phyloP scores from a whole-genome alignment of 2,113 vertebrate species.

The Campylorhamphus procurvoides region DNA sequence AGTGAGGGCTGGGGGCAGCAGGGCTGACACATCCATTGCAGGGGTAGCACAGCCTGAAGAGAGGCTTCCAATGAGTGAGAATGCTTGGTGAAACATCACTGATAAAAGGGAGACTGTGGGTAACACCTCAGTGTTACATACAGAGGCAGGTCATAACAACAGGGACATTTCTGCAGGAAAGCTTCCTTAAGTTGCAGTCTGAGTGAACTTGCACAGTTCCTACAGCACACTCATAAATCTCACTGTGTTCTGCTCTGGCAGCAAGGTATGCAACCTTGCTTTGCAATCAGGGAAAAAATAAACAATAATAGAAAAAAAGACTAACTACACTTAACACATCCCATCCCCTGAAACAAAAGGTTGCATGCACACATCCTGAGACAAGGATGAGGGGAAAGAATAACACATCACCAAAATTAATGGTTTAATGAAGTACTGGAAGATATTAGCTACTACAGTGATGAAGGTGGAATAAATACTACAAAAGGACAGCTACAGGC shows the following conservation, averaged over 20 bases:
- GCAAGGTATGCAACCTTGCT: background rate
- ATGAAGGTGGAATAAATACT: constrained; percentile 56
- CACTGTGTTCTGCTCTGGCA: background rate
- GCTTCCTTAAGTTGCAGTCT: background rate
- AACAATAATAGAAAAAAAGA: background rate
- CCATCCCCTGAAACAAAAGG: constrained; percentile 43
- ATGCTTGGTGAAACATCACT: background rate
- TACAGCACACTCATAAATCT: background rate
- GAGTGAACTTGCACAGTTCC: background rate
- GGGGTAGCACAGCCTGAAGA: background rate
- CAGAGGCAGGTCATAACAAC: background rate
- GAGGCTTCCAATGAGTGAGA: background rate
- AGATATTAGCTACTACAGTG: constrained; percentile 46
- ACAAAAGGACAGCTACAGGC: constrained; percentile 53
- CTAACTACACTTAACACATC: background rate
- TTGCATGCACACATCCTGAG: constrained; percentile 57
- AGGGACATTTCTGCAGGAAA: background rate
- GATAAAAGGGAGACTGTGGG: background rate
- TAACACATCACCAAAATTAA: constrained; percentile 11
- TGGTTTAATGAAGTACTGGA: constrained; percentile 54
- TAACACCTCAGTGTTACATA: background rate
- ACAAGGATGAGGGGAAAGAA: constrained; percentile 24
- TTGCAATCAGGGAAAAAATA: background rate
- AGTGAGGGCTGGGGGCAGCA: background rate
- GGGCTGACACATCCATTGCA: background rate